phyloP scores from a whole-genome alignment of 2,113 vertebrate species.

The Trogon surrucura region DNA sequence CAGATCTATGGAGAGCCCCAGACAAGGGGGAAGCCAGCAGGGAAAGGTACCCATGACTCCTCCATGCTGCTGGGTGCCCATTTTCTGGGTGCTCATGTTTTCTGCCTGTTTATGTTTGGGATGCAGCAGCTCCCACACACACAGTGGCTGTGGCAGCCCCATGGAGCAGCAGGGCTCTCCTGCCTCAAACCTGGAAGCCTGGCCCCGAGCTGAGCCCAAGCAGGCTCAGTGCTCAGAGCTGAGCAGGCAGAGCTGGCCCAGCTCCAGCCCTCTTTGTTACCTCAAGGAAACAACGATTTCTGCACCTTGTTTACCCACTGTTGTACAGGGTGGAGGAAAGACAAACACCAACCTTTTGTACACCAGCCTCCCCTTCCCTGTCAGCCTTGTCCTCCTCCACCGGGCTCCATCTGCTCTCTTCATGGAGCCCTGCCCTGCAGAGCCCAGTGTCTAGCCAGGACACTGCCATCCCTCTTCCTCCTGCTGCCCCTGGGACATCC shows the following conservation, averaged over 20 bases:
- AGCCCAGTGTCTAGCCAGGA: neutral
- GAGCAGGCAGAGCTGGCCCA: neutral
- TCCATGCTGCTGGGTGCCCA: neutral
- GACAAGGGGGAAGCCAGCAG: rapidly evolving
- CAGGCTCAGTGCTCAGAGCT: neutral
- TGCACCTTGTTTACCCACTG: conserved; percentile 26
- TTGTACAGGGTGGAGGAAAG: neutral
- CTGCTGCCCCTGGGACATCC: rapidly evolving
- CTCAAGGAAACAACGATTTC: conserved; percentile 1
- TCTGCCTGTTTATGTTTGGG: neutral
- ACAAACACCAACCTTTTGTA: conserved; percentile 61
- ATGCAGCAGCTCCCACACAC: neutral
- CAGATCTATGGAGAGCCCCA: rapidly evolving
- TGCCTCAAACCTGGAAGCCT: neutral
- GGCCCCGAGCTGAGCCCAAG: neutral
- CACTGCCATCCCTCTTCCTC: rapidly evolving
- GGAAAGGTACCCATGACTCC: neutral
- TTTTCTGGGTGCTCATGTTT: neutral
- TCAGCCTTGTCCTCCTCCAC: neutral
- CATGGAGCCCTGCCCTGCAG: neutral
- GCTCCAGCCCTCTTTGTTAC: neutral
- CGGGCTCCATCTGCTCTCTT: neutral
- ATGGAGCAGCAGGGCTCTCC: neutral
- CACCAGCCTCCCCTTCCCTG: neutral
- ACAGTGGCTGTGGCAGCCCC: neutral